Conservation (phyloP, 2,113 vertebrate species). For the Tragelaphus buxtoni region DNA sequence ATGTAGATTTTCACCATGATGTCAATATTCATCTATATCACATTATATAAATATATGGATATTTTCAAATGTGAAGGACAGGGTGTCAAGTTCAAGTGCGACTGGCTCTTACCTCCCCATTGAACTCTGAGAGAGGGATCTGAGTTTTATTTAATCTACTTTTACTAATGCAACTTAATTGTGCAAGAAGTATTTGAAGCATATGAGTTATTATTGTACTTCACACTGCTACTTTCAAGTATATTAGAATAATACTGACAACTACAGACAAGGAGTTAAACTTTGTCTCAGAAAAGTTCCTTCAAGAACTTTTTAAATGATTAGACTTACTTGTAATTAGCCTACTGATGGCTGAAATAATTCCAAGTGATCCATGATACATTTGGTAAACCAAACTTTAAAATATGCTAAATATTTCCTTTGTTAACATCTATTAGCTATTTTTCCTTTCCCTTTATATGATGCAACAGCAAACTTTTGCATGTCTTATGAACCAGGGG, state of each 20-base stretch:
- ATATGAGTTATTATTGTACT: slow-evolving; percentile 32
- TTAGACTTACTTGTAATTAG: slow-evolving; percentile 20
- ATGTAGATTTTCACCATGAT: not conserved
- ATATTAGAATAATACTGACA: slow-evolving; percentile 39
- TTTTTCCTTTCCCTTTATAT: not conserved
- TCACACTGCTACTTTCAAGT: slow-evolving; percentile 50
- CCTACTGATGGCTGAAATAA: slow-evolving; percentile 1
- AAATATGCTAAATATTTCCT: slow-evolving; percentile 20
- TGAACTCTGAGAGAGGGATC: not conserved
- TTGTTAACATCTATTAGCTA: not conserved
- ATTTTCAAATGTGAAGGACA: not conserved
- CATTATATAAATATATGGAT: not conserved
- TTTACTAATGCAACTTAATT: slow-evolving; percentile 35
- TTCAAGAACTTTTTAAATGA: not conserved
- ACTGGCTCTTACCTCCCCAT: slow-evolving; percentile 3
- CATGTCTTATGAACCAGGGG: not conserved
- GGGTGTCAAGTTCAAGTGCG: not conserved
- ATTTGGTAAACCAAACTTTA: slow-evolving; percentile 8
- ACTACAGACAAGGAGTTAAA: slow-evolving; percentile 43
- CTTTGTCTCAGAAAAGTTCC: slow-evolving; percentile 36
- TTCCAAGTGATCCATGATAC: slow-evolving; percentile 12
- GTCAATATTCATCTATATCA: not conserved
- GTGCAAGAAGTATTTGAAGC: slow-evolving; percentile 23
- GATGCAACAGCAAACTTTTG: not conserved
- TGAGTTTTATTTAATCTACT: slow-evolving; percentile 33